Evolutionary conservation across 1,140 invertebrate genomes (phyloP), one percentile per base, ranked within the genome.

Genomic region (Cheumatopsyche charites): DNA sequence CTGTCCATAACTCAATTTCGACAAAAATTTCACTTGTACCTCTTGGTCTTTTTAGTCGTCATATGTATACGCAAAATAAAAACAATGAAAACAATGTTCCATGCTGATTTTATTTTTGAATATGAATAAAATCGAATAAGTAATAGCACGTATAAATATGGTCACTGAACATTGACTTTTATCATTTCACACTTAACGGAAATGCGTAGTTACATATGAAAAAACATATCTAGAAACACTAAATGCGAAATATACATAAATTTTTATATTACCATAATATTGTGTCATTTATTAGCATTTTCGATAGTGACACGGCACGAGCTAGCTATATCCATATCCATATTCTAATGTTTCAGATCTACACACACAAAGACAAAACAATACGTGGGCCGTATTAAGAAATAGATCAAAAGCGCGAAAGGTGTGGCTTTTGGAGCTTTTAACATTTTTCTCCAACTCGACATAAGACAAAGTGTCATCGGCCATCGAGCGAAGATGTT

Each of bases 381-480:
- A 17, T 17, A 19, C 15, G 47, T 52, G 47, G 47, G 47, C 47
- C n/a, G 19, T 19, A 52, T 52, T 52, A 52, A 52, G 47, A 52
- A 52, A 52, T 52, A 52, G 47, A 52, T 52, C 47, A 52, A 52
- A 15, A 52, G 15, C 19, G 47, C 15, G 45, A 17, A 47, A 13
- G 15, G 47, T 52, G n/a, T 1, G 19, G 47, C 47, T 52, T 45
- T n/a, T 45, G 43, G 17, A 45, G 43, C 17, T 45, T n/a, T 36
- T 36, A 36, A 36, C 29, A 9, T n/a, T n/a, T 12, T 15, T 12
- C 2, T 45, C 17, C 47, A 15, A 52, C 47, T 52, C 15, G 47
- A 65, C 62, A 65, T n/a, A 21, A 29, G 26, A 62, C 58, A 25
- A 26, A 29, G 58, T 62, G 58, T 62, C 62, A 17, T 25, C 62